Evolutionary conservation across 1,140 invertebrate genomes (phyloP).

Genomic region (Yoshiicerus persimilis): DNA sequence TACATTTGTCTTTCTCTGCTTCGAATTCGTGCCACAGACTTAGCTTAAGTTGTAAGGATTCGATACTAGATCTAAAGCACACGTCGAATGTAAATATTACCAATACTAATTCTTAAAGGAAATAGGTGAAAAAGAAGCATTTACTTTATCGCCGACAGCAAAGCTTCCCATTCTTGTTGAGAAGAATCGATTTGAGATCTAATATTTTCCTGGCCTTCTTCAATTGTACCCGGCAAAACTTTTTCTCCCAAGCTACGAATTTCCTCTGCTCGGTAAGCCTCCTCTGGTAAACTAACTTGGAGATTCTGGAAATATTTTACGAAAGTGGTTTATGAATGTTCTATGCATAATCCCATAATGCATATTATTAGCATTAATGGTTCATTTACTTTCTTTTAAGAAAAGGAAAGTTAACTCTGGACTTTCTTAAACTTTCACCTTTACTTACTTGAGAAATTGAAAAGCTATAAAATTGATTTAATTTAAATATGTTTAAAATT

Average conservation of each 20-base stretch:
- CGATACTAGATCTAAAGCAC: conserved; percentile 65
- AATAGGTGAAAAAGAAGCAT: neutral
- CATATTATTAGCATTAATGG: no score
- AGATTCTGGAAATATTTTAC: conserved; percentile 70
- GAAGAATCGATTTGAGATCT: conserved; percentile 80
- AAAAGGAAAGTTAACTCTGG: no score
- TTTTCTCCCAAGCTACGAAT: conserved; percentile 81
- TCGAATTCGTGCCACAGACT: conserved; percentile 92
- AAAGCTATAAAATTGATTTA: conserved; percentile 17
- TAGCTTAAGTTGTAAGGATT: conserved; percentile 74
- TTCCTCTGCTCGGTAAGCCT: conserved; percentile 77
- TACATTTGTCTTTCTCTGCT: conserved; percentile 77
- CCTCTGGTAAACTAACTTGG: conserved; percentile 75
- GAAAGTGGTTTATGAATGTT: no score
- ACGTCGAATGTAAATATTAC: no score
- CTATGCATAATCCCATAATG: no score
- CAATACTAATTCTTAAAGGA: no score
- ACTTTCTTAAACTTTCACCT: no score
- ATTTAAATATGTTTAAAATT: neutral
- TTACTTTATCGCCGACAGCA: conserved; percentile 69
- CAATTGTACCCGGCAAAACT: conserved; percentile 84
- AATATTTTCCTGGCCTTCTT: conserved; percentile 81
- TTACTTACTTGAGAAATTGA: no score
- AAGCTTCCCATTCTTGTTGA: conserved; percentile 86
- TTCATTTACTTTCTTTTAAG: no score